These are phyloP conservation scores for Tamandua tetradactyla DNA, from an alignment of 2,797 vertebrate genomes.

Conservation along the genomic window DNA sequence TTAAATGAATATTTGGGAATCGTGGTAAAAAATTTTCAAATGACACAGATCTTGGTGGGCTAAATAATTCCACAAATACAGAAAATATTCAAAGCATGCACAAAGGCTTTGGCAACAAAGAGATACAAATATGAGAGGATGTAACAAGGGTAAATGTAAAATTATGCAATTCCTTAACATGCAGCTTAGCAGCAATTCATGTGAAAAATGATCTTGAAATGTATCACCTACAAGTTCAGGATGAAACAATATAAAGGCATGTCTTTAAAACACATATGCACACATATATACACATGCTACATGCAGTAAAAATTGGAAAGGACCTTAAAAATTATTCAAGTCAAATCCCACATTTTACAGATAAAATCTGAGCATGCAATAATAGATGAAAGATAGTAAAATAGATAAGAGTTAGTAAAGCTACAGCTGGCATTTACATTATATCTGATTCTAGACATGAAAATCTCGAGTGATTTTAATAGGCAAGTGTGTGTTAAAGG, in stretches of 20 bases:
- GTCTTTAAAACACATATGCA: no score
- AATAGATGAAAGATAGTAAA: background rate
- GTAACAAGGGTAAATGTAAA: background rate
- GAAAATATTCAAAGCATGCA: background rate
- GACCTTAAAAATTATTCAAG: constrained; percentile 11
- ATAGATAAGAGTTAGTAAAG: background rate
- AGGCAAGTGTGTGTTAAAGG: background rate
- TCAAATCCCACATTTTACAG: background rate
- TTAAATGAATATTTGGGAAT: background rate
- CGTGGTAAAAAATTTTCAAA: background rate
- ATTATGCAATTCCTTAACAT: background rate
- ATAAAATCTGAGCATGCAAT: background rate
- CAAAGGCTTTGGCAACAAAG: background rate
- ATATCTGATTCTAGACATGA: background rate
- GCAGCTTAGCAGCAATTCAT: background rate
- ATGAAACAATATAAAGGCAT: background rate
- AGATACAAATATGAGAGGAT: background rate
- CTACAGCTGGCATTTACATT: background rate
- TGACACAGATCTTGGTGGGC: background rate
- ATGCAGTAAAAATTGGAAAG: background rate
- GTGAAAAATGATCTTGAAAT: background rate
- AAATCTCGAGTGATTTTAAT: background rate
- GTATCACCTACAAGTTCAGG: background rate
- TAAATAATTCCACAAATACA: background rate
- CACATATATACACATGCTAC: background rate